Conservation (phyloP, 1,140 invertebrate genomes). For the Drosophila pachea region DNA sequence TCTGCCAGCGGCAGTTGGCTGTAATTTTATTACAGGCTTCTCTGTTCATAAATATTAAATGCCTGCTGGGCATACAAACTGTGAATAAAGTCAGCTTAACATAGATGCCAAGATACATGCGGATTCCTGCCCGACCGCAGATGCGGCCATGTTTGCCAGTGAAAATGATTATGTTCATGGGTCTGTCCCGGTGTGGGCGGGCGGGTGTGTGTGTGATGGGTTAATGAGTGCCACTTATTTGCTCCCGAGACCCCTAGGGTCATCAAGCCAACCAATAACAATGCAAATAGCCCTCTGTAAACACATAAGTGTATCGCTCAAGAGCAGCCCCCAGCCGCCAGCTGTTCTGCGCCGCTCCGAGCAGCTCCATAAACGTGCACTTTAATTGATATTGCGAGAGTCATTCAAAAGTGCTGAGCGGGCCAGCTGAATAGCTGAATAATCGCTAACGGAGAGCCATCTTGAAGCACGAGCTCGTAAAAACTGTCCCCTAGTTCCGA, state of each 20-base stretch:
- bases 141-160: slow-evolving; percentile 14
- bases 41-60: slow-evolving; percentile 73
- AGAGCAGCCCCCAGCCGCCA: not conserved
- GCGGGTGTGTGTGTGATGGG: not conserved
- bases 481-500: too few relatives aligned
- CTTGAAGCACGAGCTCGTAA: not conserved
- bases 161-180: slow-evolving; percentile 52
- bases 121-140: too few relatives aligned
- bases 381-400: slow-evolving; percentile 5
- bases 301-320: not conserved
- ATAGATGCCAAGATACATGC: not conserved
- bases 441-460: not conserved
- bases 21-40: slow-evolving; percentile 67
- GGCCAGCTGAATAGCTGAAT: not conserved
- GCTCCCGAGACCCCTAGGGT: not conserved
- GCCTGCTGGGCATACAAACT: slow-evolving; percentile 62
- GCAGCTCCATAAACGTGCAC: not conserved
- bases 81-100: slow-evolving; percentile 19
- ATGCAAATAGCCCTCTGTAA: not conserved
- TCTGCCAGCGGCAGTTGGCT: slow-evolving; percentile 55
- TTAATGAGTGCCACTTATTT: slow-evolving; percentile 19
- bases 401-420: not conserved
- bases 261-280: slow-evolving; percentile 1
- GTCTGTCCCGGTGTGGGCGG: slow-evolving; percentile 53
- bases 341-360: not conserved